Percentiles rank a stretch among this genome's conserved stretches.
These are phyloP conservation scores for Drosophila suzukii DNA, from an alignment of 1,140 invertebrate species.

Conservation along the genomic window DNA sequence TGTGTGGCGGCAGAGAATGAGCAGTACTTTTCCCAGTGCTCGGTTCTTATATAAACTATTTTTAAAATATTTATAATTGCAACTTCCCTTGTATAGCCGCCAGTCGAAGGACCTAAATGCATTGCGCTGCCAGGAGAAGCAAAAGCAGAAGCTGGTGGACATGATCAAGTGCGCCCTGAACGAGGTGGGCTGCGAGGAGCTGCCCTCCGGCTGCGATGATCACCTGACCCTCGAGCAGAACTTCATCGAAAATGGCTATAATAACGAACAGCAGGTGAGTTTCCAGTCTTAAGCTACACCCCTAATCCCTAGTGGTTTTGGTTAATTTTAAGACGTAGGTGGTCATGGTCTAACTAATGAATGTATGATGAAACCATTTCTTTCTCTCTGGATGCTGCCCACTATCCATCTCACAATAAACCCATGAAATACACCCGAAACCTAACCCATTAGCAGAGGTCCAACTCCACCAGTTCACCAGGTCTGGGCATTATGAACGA, in stretches of 20 bases:
- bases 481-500: slow-evolving; percentile 80
- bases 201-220: slow-evolving; percentile 92
- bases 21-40: too few species aligned
- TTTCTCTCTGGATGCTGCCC: slow-evolving; percentile 58
- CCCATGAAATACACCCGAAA: slow-evolving; percentile 26
- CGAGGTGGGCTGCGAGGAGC: slow-evolving; percentile 93
- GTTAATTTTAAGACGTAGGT: slow-evolving; percentile 38
- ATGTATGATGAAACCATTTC: neutral
- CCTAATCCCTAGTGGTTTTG: slow-evolving; percentile 1
- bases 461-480: slow-evolving; percentile 75
- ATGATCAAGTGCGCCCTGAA: slow-evolving; percentile 93
- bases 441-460: slow-evolving; percentile 57
- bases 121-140: slow-evolving; percentile 91
- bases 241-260: slow-evolving; percentile 83
- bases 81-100: slow-evolving; percentile 38
- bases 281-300: neutral
- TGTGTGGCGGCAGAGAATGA: neutral
- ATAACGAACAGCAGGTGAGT: slow-evolving; percentile 83
- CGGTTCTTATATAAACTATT: neutral
- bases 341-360: slow-evolving; percentile 48
- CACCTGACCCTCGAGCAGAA: slow-evolving; percentile 87
- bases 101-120: slow-evolving; percentile 86
- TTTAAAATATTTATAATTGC: neutral
- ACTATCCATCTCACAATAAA: slow-evolving; percentile 3
- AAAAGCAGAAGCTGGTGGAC: slow-evolving; percentile 91